phyloP scores from a whole-genome alignment of 1,140 invertebrate species.

The Pseudomyrmex concolor region DNA sequence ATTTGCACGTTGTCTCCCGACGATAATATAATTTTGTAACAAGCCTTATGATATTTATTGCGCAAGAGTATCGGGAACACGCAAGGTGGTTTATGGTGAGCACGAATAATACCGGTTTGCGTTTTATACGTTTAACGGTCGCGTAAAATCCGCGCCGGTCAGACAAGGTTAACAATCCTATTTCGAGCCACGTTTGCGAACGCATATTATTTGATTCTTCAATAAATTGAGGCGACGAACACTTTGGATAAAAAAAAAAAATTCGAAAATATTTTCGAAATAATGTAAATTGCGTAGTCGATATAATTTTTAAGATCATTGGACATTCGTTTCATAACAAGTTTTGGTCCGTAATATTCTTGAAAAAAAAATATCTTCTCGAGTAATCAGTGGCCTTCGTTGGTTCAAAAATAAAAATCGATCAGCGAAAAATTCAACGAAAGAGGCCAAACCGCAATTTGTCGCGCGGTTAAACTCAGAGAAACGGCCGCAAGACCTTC shows the following conservation, averaged over 20 bases:
- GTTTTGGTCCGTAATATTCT: constrained; percentile 5
- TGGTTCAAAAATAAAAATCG: not conserved
- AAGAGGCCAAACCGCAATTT: constrained; percentile 33
- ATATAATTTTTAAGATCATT: not conserved
- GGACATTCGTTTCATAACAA: not conserved
- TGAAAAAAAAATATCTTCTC: not conserved
- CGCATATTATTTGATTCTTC: not conserved
- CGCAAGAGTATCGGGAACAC: constrained; percentile 1
- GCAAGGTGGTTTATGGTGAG: constrained; percentile 22
- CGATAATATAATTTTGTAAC: not conserved
- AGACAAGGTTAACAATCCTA: constrained; percentile 69
- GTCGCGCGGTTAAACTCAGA: not conserved
- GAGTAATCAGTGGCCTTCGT: constrained; percentile 7
- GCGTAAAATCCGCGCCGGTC: constrained; percentile 7
- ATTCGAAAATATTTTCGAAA: not conserved
- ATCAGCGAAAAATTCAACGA: constrained; percentile 29
- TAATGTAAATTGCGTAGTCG: not conserved
- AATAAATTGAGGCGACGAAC: constrained; percentile 2
- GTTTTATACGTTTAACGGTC: constrained; percentile 45
- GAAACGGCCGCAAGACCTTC: constrained; percentile 15
- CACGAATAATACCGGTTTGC: constrained; percentile 62
- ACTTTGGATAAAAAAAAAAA: constrained; percentile 12
- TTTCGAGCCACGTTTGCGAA: constrained; percentile 47
- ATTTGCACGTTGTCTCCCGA: not conserved
- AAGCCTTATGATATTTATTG: not conserved